Conservation (phyloP, 2,113 vertebrate genomes). For the Sialia sialis region DNA sequence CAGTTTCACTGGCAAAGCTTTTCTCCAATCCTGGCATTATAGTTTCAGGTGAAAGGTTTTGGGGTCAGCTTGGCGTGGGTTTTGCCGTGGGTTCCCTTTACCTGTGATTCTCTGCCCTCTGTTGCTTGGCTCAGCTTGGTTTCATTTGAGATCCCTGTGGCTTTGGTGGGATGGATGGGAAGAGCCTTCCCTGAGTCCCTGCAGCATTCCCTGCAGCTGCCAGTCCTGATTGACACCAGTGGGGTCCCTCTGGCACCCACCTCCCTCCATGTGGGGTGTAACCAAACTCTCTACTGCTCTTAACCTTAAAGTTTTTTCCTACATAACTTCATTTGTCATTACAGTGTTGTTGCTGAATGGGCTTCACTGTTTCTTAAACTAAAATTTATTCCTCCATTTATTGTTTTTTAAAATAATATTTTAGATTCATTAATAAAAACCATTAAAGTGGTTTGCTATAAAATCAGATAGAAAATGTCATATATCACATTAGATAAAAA, state of each 20-base stretch:
- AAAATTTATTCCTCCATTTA: neutral
- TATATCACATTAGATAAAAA: neutral
- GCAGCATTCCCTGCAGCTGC: neutral
- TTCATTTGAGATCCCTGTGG: neutral
- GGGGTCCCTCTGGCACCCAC: neutral
- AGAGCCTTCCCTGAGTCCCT: neutral
- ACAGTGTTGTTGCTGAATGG: neutral
- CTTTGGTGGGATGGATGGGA: neutral
- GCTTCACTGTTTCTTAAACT: neutral
- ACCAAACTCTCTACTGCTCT: fast-evolving
- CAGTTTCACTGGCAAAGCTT: neutral
- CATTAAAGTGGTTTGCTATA: neutral
- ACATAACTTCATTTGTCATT: neutral
- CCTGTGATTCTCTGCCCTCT: constrained; percentile 14
- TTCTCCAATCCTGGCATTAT: neutral
- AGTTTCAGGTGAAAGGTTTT: neutral
- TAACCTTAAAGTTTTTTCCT: neutral
- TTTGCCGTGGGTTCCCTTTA: neutral
- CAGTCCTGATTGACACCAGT: fast-evolving
- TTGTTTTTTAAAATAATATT: neutral
- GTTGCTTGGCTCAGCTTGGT: neutral
- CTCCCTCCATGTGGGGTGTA: neutral
- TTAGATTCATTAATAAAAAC: neutral
- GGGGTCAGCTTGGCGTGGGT: neutral
- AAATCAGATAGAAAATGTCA: neutral